Evolutionary conservation across 2,113 vertebrate genomes (phyloP), one percentile per base, ranked within the genome.

Genomic region (Lamprotornis superbus): DNA sequence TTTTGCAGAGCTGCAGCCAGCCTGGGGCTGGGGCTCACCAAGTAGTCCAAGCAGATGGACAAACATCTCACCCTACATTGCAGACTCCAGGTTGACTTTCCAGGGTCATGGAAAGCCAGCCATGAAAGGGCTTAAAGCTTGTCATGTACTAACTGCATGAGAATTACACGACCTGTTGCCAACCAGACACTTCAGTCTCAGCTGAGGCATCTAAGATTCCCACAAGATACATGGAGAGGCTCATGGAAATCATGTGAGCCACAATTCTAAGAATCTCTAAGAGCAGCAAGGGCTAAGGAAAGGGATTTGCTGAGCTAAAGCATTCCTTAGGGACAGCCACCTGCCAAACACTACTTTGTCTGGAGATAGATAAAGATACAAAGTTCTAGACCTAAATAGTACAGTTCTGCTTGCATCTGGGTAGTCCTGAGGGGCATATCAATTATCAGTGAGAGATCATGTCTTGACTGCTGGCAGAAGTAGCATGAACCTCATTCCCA

Each of bases 141-240:
- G 28, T 30, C 20, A 21, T 24, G 20, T 73, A 27, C 46, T 57
- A 23, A 19, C 17, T 53, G 9, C 15, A 6, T 17, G 37, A 30
- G 21, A 65, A 12, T 42, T 2, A 2, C 12, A 9, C 10, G 42
- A 55, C 21, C 42, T 78, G 10, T 18, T 63, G 30, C 30, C 56
- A 78, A 7, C 5, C 52, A 93, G 21, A 84, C 7, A 60, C 35
- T 33, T 81, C 47, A 63, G 2, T 9, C 39, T 55, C 56, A 52
- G 3, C 21, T 22, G 27, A 82, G 24, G 13, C 11, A 33, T 27
- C 21, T 33, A 30, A 15, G 35, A 30, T 84, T 40, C 44, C 50
- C 50, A 27, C 2, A 35, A 39, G 35, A 39, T 22, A n/a, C 1
- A 0, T 28, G 31, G 44, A 65, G 22, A 39, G 3, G 25, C 25